Evolutionary conservation across 2,888 invertebrate species (phyloP).

Genomic region (Phengaris alcon): DNA sequence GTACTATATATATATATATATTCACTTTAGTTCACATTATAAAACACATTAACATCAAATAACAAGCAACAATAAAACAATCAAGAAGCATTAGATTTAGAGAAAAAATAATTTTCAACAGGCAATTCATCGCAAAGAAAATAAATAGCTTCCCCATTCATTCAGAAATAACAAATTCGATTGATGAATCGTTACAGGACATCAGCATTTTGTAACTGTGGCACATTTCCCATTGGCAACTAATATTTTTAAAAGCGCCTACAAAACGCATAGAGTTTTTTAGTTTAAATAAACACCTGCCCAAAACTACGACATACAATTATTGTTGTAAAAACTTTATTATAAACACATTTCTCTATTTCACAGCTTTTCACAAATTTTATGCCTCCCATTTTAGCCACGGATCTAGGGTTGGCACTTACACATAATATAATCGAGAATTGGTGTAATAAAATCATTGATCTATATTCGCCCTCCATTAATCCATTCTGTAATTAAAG

Average conservation of each 20-base stretch:
- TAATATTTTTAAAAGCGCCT: conserved; percentile 11
- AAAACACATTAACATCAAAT: too few species aligned
- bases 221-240: background rate
- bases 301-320: conserved; percentile 1
- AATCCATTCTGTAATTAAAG: too few species aligned
- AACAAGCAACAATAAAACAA: background rate
- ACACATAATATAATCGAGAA: background rate
- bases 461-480: too few species aligned
- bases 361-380: background rate
- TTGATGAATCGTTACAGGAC: background rate
- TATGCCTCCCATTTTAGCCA: conserved; percentile 6
- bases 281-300: background rate
- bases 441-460: too few species aligned
- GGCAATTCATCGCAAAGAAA: background rate
- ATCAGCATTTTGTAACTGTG: background rate
- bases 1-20: too few species aligned
- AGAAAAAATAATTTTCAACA: background rate
- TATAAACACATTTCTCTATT: conserved; percentile 17
- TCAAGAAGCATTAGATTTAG: background rate
- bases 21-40: too few species aligned
- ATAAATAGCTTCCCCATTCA: background rate
- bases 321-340: conserved; percentile 16
- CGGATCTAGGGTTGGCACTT: background rate
- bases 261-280: background rate
- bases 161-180: background rate